Evolutionary conservation across 2,797 vertebrate species (phyloP).

Genomic region (Falco concolor): DNA sequence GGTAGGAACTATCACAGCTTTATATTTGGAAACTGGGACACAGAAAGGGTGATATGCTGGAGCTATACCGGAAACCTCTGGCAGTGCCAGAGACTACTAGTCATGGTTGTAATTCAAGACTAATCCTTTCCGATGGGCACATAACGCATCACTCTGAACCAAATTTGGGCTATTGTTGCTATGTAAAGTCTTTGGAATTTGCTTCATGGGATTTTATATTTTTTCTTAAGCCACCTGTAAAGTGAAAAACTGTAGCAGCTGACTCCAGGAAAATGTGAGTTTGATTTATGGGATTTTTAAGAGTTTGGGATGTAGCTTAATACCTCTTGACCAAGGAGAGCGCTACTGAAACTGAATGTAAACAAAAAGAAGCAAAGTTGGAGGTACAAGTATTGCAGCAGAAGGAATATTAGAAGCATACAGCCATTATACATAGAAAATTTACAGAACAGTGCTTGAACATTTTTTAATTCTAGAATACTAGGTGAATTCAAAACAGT

Average conservation of each 20-base stretch:
- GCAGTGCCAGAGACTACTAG: neutral
- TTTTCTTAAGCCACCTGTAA: neutral
- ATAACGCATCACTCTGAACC: neutral
- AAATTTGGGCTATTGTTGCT: neutral
- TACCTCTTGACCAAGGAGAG: neutral
- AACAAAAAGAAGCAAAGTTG: neutral
- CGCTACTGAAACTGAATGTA: neutral
- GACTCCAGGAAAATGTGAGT: neutral
- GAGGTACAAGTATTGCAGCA: neutral
- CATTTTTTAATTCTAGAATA: neutral
- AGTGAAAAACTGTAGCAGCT: neutral
- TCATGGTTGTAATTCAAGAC: neutral
- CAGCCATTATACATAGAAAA: neutral
- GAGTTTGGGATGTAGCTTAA: neutral
- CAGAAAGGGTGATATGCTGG: neutral
- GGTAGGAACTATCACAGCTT: neutral
- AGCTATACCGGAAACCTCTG: constrained; percentile 15
- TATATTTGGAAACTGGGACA: constrained; percentile 51
- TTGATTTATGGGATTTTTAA: neutral
- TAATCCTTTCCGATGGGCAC: neutral
- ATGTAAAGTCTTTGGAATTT: neutral
- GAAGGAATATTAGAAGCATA: neutral
- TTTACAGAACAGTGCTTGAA: neutral
- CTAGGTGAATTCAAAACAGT: neutral
- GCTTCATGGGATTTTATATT: neutral